Conservation (phyloP, 2,888 invertebrate genomes). For the Drepana falcataria region DNA sequence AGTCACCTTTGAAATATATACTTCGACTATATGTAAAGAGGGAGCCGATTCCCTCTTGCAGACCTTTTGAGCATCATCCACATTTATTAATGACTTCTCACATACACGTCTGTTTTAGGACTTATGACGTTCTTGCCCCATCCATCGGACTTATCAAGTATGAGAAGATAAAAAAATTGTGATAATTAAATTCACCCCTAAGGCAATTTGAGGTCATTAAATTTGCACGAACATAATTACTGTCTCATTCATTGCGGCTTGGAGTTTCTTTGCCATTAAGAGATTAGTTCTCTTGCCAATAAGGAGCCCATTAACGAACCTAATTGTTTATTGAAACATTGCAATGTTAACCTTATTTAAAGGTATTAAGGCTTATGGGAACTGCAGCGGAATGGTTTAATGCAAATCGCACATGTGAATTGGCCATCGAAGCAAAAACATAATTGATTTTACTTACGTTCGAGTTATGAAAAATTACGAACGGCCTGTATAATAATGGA, state of each 20-base stretch:
- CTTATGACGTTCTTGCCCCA: too few relatives aligned
- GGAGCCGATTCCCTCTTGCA: too few relatives aligned
- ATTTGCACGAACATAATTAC: conserved; percentile 25
- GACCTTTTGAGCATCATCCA: too few relatives aligned
- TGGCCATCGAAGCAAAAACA: conserved; percentile 36
- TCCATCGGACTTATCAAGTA: too few relatives aligned
- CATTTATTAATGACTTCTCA: too few relatives aligned
- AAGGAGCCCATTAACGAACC: conserved; percentile 34
- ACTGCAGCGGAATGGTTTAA: not conserved
- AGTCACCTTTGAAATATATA: too few relatives aligned
- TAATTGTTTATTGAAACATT: not conserved
- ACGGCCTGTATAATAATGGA: too few relatives aligned
- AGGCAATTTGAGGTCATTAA: conserved; percentile 9
- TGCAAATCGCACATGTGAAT: conserved; percentile 20
- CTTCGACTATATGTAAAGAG: too few relatives aligned
- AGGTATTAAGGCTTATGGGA: not conserved
- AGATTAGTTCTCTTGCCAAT: conserved; percentile 53
- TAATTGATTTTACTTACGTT: conserved; percentile 28
- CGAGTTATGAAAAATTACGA: conserved; percentile 11
- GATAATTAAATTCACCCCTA: not conserved
- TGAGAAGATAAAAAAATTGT: not conserved
- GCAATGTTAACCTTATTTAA: conserved; percentile 13
- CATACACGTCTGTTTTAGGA: too few relatives aligned
- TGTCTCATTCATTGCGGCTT: conserved; percentile 33
- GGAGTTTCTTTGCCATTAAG: conserved; percentile 54